Percentiles rank a stretch among this genome's conserved stretches.
These are phyloP conservation scores for Gambelia wislizenii DNA, from an alignment of 2,797 vertebrate genomes.

Conservation along the genomic window DNA sequence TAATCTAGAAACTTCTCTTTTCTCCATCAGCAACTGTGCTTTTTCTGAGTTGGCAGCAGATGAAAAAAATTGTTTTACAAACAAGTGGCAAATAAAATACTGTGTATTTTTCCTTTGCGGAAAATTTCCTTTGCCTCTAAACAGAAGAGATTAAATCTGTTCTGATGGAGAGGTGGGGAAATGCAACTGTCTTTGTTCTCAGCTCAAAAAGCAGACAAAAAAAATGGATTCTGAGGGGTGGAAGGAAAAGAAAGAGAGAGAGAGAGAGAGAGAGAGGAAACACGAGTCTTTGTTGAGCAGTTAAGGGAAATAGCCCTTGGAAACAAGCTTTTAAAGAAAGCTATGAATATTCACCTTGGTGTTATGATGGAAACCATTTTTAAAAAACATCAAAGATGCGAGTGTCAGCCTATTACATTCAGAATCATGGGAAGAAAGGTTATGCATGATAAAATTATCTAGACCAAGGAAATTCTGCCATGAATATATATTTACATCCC, in stretches of 20 bases:
- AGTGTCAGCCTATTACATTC: slow-evolving; percentile 2
- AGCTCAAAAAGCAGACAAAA: neutral
- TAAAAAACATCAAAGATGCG: neutral
- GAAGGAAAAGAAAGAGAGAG: neutral
- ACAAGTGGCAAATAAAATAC: slow-evolving; percentile 21
- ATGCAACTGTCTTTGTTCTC: slow-evolving; percentile 25
- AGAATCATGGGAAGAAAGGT: neutral
- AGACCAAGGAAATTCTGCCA: neutral
- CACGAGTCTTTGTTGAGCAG: slow-evolving; percentile 6
- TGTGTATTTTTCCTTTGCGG: slow-evolving; percentile 7
- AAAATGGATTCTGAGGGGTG: neutral
- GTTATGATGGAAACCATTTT: neutral
- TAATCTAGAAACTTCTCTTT: neutral
- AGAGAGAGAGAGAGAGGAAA: neutral
- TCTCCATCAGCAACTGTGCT: neutral
- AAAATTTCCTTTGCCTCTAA: slow-evolving; percentile 25
- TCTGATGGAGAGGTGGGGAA: neutral
- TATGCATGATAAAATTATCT: neutral
- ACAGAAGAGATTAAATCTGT: slow-evolving; percentile 37
- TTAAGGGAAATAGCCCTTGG: neutral
- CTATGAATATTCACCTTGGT: slow-evolving; percentile 30
- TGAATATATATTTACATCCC: slow-evolving; percentile 25
- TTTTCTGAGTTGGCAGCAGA: neutral
- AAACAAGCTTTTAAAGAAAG: slow-evolving; percentile 3
- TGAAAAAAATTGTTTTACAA: slow-evolving; percentile 28